Percentiles rank a stretch among this genome's conserved stretches.
Evolutionary conservation across 2,797 vertebrate genomes (phyloP).

Genomic region (Coreius guichenoti): DNA sequence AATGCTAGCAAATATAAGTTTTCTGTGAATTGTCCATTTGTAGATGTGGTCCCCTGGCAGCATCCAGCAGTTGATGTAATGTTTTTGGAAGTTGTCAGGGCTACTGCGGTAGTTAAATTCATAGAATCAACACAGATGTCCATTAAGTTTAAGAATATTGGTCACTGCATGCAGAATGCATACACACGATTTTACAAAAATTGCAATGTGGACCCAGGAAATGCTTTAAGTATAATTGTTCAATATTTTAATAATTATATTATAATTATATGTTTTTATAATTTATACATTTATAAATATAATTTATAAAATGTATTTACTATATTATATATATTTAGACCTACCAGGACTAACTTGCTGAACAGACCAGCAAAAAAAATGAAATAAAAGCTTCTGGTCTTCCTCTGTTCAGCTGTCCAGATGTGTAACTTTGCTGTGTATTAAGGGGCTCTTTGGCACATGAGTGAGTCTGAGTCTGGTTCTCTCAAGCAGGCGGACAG

Average conservation of each 20-base stretch:
- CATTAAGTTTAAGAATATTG: constrained; percentile 25
- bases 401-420: constrained; percentile 24
- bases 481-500: constrained; percentile 14
- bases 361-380: not conserved
- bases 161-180: not conserved
- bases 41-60: constrained; percentile 18
- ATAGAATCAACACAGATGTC: constrained; percentile 31
- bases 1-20: not conserved
- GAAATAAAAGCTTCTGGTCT: not conserved
- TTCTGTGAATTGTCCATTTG: constrained; percentile 14
- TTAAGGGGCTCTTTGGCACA: constrained; percentile 11
- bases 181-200: not conserved
- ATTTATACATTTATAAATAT: too few species aligned
- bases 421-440: constrained; percentile 19
- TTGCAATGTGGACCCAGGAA: not conserved
- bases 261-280: not conserved
- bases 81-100: constrained; percentile 34
- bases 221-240: not conserved
- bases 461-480: constrained; percentile 17
- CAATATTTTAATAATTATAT: not conserved
- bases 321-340: not conserved
- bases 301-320: too few species aligned
- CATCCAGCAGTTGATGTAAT: constrained; percentile 27
- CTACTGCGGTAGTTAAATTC: constrained; percentile 36
- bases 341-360: not conserved